These are phyloP conservation scores for Spodoptera littoralis DNA, from an alignment of 2,888 invertebrate genomes.

Conservation along the genomic window DNA sequence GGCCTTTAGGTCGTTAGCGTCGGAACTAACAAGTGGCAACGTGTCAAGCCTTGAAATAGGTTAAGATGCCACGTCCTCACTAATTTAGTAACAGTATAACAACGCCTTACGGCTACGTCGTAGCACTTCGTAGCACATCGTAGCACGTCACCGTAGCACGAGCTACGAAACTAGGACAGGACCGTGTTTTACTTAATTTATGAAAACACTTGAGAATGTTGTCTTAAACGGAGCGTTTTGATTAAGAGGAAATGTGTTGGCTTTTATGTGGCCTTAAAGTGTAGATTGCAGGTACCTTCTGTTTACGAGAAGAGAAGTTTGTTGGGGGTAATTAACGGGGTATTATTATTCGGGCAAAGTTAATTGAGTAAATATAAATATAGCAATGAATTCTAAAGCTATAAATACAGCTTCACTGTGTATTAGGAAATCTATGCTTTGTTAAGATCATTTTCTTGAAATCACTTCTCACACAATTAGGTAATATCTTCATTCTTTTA, in stretches of 20 bases:
- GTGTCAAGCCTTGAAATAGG: slow-evolving; percentile 74
- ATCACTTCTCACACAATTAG: no score
- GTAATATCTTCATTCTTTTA: no score
- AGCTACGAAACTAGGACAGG: slow-evolving; percentile 63
- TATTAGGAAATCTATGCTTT: no score
- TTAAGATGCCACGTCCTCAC: slow-evolving; percentile 76
- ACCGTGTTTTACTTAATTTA: slow-evolving; percentile 49
- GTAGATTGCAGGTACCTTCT: not conserved
- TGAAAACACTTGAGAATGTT: slow-evolving; percentile 44
- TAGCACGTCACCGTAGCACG: slow-evolving; percentile 60
- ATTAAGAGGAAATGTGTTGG: slow-evolving; percentile 30
- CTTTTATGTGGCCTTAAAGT: slow-evolving; percentile 19
- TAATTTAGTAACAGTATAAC: slow-evolving; percentile 76
- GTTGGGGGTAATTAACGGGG: not conserved
- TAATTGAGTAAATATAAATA: no score
- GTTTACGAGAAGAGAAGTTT: not conserved
- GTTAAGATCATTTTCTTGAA: no score
- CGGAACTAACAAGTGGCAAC: slow-evolving; percentile 72
- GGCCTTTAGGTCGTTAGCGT: slow-evolving; percentile 71
- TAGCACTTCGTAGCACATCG: slow-evolving; percentile 55
- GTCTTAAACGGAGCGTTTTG: slow-evolving; percentile 25
- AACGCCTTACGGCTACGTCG: slow-evolving; percentile 72
- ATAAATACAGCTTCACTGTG: no score
- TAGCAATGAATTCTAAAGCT: no score
- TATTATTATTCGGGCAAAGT: not conserved